A percentile compares a stretch with the other conserved stretches of the same genome.
phyloP scores from a whole-genome alignment of 2,113 vertebrate species.

The Nerophis ophidion region DNA sequence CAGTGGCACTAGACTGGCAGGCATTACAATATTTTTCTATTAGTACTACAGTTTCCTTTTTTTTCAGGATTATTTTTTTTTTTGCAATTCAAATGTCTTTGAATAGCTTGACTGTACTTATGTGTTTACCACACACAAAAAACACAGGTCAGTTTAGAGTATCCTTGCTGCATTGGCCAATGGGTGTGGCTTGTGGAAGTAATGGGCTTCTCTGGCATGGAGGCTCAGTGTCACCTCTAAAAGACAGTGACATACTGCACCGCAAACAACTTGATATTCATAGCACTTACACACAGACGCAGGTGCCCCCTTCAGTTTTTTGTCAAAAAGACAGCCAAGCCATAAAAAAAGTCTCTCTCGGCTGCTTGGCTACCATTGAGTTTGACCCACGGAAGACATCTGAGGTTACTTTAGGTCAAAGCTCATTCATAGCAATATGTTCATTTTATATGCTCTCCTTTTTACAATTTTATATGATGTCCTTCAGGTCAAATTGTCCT shows the following conservation, averaged over 20 bases:
- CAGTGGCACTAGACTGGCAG: neutral
- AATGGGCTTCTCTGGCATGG: conserved; percentile 7
- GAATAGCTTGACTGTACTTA: neutral
- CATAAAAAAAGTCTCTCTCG: neutral
- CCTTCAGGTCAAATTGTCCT: no score
- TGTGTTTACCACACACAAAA: neutral
- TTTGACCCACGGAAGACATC: no score
- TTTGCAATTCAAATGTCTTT: neutral
- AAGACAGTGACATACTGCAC: conserved; percentile 10
- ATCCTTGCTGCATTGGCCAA: conserved; percentile 21
- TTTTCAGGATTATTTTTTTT: neutral
- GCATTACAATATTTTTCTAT: neutral
- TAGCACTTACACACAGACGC: conserved; percentile 9
- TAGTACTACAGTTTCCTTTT: neutral
- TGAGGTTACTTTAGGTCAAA: no score
- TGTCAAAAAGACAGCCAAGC: conserved; percentile 5
- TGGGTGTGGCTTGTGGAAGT: conserved; percentile 4
- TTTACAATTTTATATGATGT: no score
- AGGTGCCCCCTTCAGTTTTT: neutral
- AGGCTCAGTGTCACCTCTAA: conserved; percentile 30
- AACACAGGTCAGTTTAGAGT: neutral
- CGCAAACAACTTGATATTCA: conserved; percentile 6
- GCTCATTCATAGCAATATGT: no score
- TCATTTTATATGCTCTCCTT: no score
- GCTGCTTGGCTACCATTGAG: neutral